These are phyloP conservation scores for Heloderma charlesbogerti DNA, from an alignment of 2,113 vertebrate species.

Conservation along the genomic window DNA sequence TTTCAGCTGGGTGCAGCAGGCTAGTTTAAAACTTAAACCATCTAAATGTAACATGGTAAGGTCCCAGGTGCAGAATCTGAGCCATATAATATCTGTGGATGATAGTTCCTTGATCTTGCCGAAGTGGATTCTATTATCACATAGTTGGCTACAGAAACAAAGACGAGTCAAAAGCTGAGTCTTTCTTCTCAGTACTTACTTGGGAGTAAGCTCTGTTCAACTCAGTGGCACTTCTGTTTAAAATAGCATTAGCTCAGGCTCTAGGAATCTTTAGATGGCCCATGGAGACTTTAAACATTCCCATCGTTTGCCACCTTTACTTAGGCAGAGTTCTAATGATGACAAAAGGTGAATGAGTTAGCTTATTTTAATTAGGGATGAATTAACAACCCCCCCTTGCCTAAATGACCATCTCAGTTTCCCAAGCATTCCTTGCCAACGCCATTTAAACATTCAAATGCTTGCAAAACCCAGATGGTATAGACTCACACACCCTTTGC, in stretches of 20 bases:
- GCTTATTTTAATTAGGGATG: no score
- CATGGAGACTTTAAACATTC: no score
- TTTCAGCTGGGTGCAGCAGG: slow-evolving; percentile 23
- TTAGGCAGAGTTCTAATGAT: no score
- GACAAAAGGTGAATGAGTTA: no score
- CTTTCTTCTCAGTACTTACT: neutral
- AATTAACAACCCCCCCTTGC: neutral
- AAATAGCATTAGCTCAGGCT: neutral
- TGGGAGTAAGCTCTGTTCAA: neutral
- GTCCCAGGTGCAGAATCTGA: neutral
- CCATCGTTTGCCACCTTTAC: no score
- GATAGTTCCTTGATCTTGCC: neutral
- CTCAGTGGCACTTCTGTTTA: neutral
- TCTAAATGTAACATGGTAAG: neutral
- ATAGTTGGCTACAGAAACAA: neutral
- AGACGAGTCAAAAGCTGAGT: no score
- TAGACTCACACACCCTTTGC: neutral
- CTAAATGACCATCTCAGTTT: neutral
- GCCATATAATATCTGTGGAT: neutral
- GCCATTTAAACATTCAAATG: neutral
- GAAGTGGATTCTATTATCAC: neutral
- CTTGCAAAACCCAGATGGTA: neutral
- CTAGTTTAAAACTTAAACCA: slow-evolving; percentile 26
- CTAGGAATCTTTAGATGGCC: neutral
- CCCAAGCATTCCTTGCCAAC: neutral